phyloP scores from a whole-genome alignment of 2,113 vertebrate genomes.

The Setophaga petechia region DNA sequence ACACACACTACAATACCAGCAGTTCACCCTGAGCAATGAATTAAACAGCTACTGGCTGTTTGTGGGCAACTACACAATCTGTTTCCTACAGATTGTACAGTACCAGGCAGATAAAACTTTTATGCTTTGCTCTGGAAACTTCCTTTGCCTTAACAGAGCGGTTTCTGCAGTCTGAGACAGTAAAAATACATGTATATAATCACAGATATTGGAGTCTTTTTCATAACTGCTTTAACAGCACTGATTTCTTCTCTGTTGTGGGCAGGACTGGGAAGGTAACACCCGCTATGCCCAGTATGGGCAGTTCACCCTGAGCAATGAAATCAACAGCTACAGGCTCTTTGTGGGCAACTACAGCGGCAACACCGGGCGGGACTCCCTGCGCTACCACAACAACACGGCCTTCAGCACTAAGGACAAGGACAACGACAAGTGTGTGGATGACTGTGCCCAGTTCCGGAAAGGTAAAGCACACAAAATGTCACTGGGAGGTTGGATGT shows the following conservation, averaged over 20 bases:
- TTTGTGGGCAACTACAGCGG: slow-evolving; percentile 90
- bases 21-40: no score
- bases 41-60: no score
- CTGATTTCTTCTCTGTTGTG: background rate
- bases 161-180: no score
- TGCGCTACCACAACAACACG: slow-evolving; percentile 97
- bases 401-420: slow-evolving; percentile 97
- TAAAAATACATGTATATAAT: no score
- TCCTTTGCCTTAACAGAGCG: background rate
- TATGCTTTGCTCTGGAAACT: no score
- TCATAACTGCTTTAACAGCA: background rate
- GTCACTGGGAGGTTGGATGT: no score
- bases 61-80: no score
- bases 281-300: slow-evolving; percentile 84
- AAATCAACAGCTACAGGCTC: slow-evolving; percentile 92
- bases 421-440: slow-evolving; percentile 97
- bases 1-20: no score
- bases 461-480: slow-evolving; percentile 77
- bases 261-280: slow-evolving; percentile 92
- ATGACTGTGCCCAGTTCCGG: slow-evolving; percentile 88
- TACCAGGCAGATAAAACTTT: no score
- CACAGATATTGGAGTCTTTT: no score
- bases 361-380: slow-evolving; percentile 82
- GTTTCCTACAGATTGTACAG: no score
- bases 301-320: slow-evolving; percentile 78